Evolutionary conservation across 2,888 invertebrate species (phyloP).

Genomic region (Belgica antarctica): DNA sequence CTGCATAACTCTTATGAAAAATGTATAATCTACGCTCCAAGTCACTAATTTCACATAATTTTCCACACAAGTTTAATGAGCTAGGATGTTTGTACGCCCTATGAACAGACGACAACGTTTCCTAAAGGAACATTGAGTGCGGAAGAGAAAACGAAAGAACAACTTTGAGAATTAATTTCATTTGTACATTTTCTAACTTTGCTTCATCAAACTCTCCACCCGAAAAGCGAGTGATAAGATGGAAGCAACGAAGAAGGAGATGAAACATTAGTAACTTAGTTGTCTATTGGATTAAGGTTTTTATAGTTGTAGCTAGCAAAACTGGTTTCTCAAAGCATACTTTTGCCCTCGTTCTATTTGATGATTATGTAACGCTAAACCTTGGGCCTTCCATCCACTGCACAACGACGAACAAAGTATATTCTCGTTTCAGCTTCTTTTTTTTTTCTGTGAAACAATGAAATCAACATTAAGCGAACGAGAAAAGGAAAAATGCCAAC

Average conservation of each 20-base stretch:
- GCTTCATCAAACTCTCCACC: conserved; percentile 2
- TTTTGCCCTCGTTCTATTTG: too few relatives aligned
- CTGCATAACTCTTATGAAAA: background rate
- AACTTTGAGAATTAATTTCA: conserved; percentile 39
- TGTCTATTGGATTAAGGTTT: conserved; percentile 6
- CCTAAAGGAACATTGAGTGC: background rate
- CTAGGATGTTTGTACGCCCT: background rate
- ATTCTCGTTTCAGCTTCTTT: background rate
- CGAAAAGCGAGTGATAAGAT: too few relatives aligned
- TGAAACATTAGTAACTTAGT: background rate
- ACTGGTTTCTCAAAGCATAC: conserved; percentile 1
- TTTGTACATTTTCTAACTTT: conserved; percentile 28
- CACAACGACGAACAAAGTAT: background rate
- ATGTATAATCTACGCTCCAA: background rate
- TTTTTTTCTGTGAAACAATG: background rate
- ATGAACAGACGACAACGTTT: background rate
- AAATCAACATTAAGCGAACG: background rate
- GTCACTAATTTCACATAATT: background rate
- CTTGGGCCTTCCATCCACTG: background rate
- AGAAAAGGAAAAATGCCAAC: background rate
- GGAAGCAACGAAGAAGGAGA: background rate
- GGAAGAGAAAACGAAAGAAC: background rate
- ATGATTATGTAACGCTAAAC: conserved; percentile 11
- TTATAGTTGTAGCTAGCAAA: background rate
- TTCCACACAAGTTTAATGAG: conserved; percentile 7